phyloP scores from a whole-genome alignment of 2,888 invertebrate species.

The Nemapogon koenigi region DNA sequence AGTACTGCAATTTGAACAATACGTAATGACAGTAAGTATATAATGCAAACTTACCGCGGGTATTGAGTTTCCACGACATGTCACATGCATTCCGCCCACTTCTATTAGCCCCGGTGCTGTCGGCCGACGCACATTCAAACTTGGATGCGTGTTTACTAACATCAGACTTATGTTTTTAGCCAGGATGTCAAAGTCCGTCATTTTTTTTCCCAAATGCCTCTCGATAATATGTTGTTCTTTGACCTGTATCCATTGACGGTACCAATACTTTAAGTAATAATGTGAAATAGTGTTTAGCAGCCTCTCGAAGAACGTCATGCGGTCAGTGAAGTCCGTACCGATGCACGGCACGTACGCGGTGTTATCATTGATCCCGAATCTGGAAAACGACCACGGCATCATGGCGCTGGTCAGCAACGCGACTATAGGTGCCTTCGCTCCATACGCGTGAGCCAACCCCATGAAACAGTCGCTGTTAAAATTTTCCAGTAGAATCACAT shows the following conservation, averaged over 20 bases:
- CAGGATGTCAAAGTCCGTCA: slow-evolving; percentile 58
- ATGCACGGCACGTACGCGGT: slow-evolving; percentile 61
- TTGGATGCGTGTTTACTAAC: slow-evolving; percentile 68
- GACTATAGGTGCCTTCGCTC: slow-evolving; percentile 58
- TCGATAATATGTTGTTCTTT: slow-evolving; percentile 43
- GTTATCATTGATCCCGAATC: slow-evolving; percentile 52
- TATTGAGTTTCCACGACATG: slow-evolving; percentile 36
- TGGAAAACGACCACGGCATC: slow-evolving; percentile 61
- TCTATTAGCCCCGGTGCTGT: slow-evolving; percentile 65
- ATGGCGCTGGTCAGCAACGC: slow-evolving; percentile 60
- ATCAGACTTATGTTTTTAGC: slow-evolving; percentile 58
- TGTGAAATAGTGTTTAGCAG: slow-evolving; percentile 37
- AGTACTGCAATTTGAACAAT: no score
- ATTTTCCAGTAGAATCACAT: slow-evolving; percentile 67
- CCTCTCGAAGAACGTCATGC: slow-evolving; percentile 59
- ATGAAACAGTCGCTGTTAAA: slow-evolving; percentile 71
- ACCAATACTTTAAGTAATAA: slow-evolving; percentile 36
- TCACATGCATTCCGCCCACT: slow-evolving; percentile 68
- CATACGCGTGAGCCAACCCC: slow-evolving; percentile 62
- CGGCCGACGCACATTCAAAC: slow-evolving; percentile 64
- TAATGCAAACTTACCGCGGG: slow-evolving; percentile 44
- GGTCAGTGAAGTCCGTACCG: slow-evolving; percentile 47
- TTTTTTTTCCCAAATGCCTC: slow-evolving; percentile 44
- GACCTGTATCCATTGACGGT: slow-evolving; percentile 30
- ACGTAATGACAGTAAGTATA: neutral